Conservation (phyloP, 2,888 invertebrate species). For the Sphaeridia pumilis region DNA sequence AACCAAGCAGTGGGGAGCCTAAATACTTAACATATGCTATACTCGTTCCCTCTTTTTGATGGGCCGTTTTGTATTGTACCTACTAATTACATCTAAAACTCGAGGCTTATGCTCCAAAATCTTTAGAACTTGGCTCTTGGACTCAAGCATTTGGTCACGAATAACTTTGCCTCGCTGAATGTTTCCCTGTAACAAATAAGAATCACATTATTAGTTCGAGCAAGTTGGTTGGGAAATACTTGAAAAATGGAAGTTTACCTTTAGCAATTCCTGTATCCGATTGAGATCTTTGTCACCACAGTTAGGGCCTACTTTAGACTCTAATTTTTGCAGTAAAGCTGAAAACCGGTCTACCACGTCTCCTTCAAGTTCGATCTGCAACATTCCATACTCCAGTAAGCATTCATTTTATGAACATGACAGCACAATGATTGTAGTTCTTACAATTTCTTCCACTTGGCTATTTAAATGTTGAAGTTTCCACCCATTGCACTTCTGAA, state of each 20-base stretch:
- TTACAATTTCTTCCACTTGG: conserved; percentile 85
- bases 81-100: conserved; percentile 75
- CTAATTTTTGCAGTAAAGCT: conserved; percentile 20
- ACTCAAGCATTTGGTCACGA: conserved; percentile 80
- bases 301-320: conserved; percentile 29
- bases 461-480: conserved; percentile 83
- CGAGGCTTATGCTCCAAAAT: conserved; percentile 83
- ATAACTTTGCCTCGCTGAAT: conserved; percentile 88
- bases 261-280: conserved; percentile 34
- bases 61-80: conserved; percentile 82
- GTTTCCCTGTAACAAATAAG: conserved; percentile 59
- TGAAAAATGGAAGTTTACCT: conserved; percentile 20
- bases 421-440: conserved; percentile 22
- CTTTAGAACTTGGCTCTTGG: conserved; percentile 72
- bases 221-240: neutral
- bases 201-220: conserved; percentile 21
- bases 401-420: neutral
- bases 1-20: too few species aligned
- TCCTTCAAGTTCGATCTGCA: conserved; percentile 29
- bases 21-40: too few species aligned
- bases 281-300: conserved; percentile 35
- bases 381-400: neutral
- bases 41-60: conserved; percentile 70
- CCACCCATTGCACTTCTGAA: conserved; percentile 86
- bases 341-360: conserved; percentile 32